Conservation (phyloP, 2,113 vertebrate genomes). For the Cynocephalus volans region DNA sequence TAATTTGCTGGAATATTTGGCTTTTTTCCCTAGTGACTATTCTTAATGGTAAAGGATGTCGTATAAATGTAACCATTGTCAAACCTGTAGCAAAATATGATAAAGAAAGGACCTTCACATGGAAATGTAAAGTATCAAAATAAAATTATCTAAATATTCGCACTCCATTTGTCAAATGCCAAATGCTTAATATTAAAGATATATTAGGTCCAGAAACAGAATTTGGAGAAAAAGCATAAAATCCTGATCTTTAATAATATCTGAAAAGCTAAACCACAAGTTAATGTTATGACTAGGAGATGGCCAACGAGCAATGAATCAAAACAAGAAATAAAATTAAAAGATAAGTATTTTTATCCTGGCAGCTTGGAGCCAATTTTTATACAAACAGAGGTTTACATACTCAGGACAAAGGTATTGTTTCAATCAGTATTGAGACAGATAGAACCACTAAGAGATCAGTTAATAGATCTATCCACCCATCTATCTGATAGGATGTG, state of each 20-base stretch:
- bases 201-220: neutral
- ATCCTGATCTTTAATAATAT: neutral
- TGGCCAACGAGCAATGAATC: neutral
- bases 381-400: neutral
- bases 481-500: neutral
- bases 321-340: slow-evolving; percentile 24
- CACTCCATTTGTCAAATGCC: neutral
- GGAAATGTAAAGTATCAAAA: slow-evolving; percentile 23
- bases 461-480: neutral
- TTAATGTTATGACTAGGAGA: neutral
- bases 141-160: slow-evolving; percentile 32
- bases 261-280: neutral
- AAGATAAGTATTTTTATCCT: neutral
- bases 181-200: slow-evolving; percentile 24
- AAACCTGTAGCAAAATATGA: slow-evolving; percentile 22
- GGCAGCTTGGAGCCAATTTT: neutral
- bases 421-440: neutral
- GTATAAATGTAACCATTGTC: neutral
- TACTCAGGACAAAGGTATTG: neutral
- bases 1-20: neutral
- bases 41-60: neutral
- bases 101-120: neutral
- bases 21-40: neutral
- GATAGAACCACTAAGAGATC: neutral
- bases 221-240: neutral